Evolutionary conservation across 2,113 vertebrate species (phyloP), one percentile per base, ranked within the genome.

Genomic region (Eurystomus gularis): DNA sequence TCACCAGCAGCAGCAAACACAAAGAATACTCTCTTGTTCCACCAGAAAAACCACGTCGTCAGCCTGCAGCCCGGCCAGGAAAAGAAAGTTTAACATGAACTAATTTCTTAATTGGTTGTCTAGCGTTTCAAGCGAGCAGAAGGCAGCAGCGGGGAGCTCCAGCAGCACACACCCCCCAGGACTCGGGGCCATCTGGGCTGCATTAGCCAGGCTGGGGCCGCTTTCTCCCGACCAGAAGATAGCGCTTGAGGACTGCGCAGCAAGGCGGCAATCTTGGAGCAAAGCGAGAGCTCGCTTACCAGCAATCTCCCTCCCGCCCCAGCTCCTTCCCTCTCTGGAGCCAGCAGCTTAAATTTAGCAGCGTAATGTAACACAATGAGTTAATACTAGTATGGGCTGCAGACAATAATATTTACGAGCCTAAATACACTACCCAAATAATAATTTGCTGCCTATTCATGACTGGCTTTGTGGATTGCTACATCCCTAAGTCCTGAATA

Each of bases 1-100:
- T 93, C 95, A 91, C 54, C 57, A 95, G 69, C 85, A 96, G 97
- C 46, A 97, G 79, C 96, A 96, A 96, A 90, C 80, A 97, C 44
- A 96, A 97, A 98, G 95, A 98, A 98, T 92, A 97, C 91, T 84
- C 95, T 96, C 97, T 98, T 98, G 97, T 98, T 98, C 97, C 96
- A 96, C 72, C 75, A 96, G 95, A 97, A 97, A 97, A 96, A 93
- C 81, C 95, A 94, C 84, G 86, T 75, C 92, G 93, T 96, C 95
- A 95, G 90, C 87, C 94, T 94, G 94, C 97, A 94, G 91, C 94
- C 66, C 2, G 71, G 90, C 94, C 93, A 83, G 82, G 96, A 86
- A 97, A 96, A 97, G 97, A 97, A 97, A 97, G 91, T 94, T 97
- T 95, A 97, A 97, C 86, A 85, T 88, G 77, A 94, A 97, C 96